phyloP scores from a whole-genome alignment of 2,113 vertebrate species.

The Athene cunicularia region DNA sequence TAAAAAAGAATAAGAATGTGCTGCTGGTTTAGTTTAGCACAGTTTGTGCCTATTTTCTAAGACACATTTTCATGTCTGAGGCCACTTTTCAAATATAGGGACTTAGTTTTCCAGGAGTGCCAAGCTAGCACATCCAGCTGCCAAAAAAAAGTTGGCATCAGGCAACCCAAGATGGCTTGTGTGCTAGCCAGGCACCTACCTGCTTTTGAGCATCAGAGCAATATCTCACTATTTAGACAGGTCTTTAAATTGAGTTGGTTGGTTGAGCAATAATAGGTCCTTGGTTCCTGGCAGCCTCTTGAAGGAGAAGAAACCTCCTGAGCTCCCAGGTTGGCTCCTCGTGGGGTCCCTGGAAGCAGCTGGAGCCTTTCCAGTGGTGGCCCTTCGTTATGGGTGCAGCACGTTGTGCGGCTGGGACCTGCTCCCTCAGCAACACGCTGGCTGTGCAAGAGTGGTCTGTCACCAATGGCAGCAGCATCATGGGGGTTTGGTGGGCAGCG shows the following conservation, averaged over 20 bases:
- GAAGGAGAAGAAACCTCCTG: neutral
- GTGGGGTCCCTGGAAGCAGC: neutral
- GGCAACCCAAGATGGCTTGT: neutral
- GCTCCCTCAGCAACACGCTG: accelerated
- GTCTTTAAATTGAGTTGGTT: neutral
- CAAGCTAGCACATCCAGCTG: neutral
- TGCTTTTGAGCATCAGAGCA: neutral
- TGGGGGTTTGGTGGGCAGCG: neutral
- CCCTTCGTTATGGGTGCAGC: accelerated
- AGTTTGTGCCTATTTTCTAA: neutral
- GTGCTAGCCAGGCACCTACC: neutral
- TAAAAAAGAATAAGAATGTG: neutral
- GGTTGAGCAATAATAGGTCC: neutral
- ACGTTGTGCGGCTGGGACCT: neutral
- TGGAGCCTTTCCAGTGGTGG: neutral
- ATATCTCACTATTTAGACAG: neutral
- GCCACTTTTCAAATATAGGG: neutral
- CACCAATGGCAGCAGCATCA: neutral
- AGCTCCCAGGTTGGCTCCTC: neutral
- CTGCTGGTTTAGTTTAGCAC: neutral
- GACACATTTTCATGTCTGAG: neutral
- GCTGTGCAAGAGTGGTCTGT: accelerated
- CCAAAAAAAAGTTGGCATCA: neutral
- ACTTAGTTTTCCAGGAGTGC: neutral
- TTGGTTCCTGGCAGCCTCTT: neutral